Conservation (phyloP, 2,113 vertebrate species). For the Nyctibius bracteatus region DNA sequence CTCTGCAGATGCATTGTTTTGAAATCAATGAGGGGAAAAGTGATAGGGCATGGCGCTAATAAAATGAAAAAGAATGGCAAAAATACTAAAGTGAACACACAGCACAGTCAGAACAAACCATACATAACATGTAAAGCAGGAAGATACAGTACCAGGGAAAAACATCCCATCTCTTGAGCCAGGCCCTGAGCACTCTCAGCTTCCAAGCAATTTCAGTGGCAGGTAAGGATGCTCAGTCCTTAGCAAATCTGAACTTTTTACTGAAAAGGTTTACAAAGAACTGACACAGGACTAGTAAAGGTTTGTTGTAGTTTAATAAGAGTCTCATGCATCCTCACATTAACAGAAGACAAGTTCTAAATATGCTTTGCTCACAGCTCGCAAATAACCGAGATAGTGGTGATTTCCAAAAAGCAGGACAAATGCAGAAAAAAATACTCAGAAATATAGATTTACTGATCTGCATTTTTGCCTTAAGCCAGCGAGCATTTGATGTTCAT, state of each 20-base stretch:
- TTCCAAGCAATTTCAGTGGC: neutral
- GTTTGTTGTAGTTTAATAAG: constrained; percentile 37
- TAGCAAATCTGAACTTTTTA: neutral
- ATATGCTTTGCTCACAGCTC: neutral
- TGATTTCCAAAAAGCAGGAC: neutral
- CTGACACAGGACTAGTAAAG: constrained; percentile 49
- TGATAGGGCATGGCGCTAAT: constrained; percentile 91
- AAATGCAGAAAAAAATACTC: neutral
- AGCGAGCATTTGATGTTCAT: neutral
- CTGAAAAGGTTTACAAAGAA: constrained; percentile 52
- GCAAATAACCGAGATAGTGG: neutral
- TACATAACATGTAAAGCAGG: constrained; percentile 80
- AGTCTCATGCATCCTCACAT: constrained; percentile 51
- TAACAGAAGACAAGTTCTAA: neutral
- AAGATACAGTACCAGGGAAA: constrained; percentile 70
- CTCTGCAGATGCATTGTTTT: constrained; percentile 98
- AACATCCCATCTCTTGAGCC: constrained; percentile 51
- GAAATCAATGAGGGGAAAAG: constrained; percentile 98
- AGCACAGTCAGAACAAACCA: constrained; percentile 81
- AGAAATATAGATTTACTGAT: neutral
- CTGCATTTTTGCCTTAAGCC: neutral
- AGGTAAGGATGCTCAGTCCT: constrained; percentile 48
- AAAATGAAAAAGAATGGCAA: constrained; percentile 85
- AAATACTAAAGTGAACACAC: constrained; percentile 87
- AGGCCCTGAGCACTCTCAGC: constrained; percentile 50